Evolutionary conservation across 2,113 vertebrate genomes (phyloP).

Genomic region (Vanacampus margaritifer): DNA sequence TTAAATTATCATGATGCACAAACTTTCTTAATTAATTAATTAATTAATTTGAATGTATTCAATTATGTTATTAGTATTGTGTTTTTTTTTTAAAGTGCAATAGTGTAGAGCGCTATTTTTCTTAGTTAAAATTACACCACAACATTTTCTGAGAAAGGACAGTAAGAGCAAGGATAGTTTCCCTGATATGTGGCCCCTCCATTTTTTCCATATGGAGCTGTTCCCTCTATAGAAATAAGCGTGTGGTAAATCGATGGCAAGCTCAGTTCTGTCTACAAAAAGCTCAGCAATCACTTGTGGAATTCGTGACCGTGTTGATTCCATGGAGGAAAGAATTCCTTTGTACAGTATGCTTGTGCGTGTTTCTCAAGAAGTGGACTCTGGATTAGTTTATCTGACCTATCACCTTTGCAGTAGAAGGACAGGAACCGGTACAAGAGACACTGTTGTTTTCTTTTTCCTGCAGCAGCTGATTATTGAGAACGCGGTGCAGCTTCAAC

Average conservation of each 20-base stretch:
- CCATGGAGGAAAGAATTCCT: conserved; percentile 14
- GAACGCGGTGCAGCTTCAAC: conserved; percentile 34
- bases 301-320: conserved; percentile 13
- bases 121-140: background rate
- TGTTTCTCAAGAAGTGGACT: conserved; percentile 32
- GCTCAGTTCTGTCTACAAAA: background rate
- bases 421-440: conserved; percentile 35
- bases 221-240: conserved; percentile 22
- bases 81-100: no score
- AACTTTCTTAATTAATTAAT: no score
- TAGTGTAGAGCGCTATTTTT: background rate
- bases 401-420: conserved; percentile 24
- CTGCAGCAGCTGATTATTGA: conserved; percentile 28
- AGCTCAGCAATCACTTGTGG: background rate
- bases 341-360: background rate
- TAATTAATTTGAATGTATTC: no score
- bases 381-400: conserved; percentile 26
- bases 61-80: no score
- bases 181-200: background rate
- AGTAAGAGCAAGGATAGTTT: background rate
- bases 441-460: conserved; percentile 15
- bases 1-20: no score
- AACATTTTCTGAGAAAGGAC: no score
- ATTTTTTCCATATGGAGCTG: conserved; percentile 19
- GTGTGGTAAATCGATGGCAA: conserved; percentile 10